Base-by-base conservation (phyloP, 2,888 invertebrate species). In the Apeira syringaria region DNA sequence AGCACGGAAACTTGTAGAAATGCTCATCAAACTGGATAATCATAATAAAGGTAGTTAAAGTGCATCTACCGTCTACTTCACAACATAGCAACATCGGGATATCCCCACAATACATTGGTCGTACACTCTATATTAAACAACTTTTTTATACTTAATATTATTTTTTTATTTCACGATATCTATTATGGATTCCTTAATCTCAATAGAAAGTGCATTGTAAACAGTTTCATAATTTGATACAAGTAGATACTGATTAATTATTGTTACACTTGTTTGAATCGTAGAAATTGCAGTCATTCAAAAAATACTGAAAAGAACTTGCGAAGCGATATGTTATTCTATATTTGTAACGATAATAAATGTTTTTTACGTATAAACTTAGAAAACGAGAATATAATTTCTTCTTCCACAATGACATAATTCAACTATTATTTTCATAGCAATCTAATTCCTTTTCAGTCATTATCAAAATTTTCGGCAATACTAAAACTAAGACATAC, bases 91-190 rank as follows among this genome's bases (percentile, higher is more conserved):
- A 64, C 61, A 60, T 56, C 59, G 43, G 58, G 30, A 34, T 43
- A 60, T 63, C 61, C 61, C 67, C 63, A 61, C 59, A 63, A 64
- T 67, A 63, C 61, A 62, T 79, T 80, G 80, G 77, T 81, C 80
- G 73, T 78, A 79, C 74, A 75, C 64, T 69, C 76, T 75, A 76
- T 68, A 76, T 64, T 76, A 78, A 80, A 75, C 74, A 77, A 74
- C 68, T 76, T 72, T 56, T 59, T 71, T 72, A n/a, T n/a, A n/a
- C n/a, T n/a, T n/a, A n/a, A n/a, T 33, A 27, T 30, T 28, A 38
- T 31, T 31, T 37, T 42, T 44, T 74, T 75, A 77, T 79, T 20
- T n/a, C 34, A 81, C 74, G 76, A 46, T 50, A 47, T 36, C 34
- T 27, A 31, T 40, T 25, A 42, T 26, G 25, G 20, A 34, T 37